Evolutionary conservation across 2,797 vertebrate species (phyloP).

Genomic region (Sparus aurata): DNA sequence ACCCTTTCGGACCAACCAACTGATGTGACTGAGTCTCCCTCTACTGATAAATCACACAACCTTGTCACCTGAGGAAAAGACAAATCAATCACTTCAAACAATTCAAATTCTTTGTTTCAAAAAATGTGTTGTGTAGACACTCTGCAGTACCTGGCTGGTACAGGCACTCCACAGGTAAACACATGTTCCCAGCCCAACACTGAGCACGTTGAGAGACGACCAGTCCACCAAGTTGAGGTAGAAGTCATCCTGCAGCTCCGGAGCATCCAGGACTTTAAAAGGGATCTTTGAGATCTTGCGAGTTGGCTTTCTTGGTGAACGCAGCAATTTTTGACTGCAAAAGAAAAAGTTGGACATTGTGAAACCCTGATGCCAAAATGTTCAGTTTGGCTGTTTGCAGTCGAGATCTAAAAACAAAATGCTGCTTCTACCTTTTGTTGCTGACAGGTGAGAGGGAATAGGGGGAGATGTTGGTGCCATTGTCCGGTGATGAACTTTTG

Average conservation of each 20-base stretch:
- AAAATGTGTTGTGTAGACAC: background rate
- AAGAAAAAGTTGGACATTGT: background rate
- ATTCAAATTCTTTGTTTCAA: background rate
- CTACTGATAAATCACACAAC: constrained; percentile 93
- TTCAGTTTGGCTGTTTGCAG: background rate
- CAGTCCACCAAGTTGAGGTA: constrained; percentile 97
- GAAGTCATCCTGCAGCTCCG: constrained; percentile 95
- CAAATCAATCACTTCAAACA: background rate
- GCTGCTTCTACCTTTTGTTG: constrained; percentile 90
- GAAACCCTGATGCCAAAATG: constrained; percentile 6
- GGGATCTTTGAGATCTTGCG: constrained; percentile 97
- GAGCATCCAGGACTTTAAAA: constrained; percentile 95
- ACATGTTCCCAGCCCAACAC: constrained; percentile 94
- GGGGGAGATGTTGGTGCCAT: constrained; percentile 92
- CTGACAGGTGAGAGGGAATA: constrained; percentile 96
- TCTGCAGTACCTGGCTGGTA: constrained; percentile 90
- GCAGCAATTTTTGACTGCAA: constrained; percentile 91
- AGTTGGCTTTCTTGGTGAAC: constrained; percentile 94
- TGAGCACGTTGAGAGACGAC: constrained; percentile 95
- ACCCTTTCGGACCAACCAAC: constrained; percentile 97
- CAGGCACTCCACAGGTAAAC: constrained; percentile 97
- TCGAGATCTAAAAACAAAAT: background rate
- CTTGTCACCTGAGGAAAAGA: constrained; percentile 88
- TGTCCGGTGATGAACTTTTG: constrained; percentile 91
- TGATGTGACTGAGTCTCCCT: constrained; percentile 95